Conservation (phyloP, 1,140 invertebrate genomes). For the Sitodiplosis mosellana region DNA sequence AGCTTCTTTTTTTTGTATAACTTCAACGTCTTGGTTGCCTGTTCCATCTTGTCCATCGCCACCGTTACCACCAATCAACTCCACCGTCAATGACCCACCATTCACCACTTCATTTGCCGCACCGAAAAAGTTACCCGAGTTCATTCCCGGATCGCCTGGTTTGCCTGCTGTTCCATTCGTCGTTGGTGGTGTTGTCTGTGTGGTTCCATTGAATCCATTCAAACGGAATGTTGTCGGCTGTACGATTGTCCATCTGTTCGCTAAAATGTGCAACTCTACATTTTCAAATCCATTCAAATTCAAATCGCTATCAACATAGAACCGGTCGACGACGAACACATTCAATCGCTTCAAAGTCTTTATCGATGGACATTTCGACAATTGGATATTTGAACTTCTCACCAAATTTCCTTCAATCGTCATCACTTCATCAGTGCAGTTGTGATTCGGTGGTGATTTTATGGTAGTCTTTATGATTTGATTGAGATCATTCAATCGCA, state of each 20-base stretch:
- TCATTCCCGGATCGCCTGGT: not conserved
- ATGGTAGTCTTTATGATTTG: not conserved
- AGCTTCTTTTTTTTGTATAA: not conserved
- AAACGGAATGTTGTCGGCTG: not conserved
- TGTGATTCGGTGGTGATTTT: not conserved
- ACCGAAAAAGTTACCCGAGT: not conserved
- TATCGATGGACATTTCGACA: no score
- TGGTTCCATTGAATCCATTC: not conserved
- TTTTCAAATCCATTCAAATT: not conserved
- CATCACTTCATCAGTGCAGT: not conserved
- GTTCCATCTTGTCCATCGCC: not conserved
- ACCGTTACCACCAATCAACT: not conserved
- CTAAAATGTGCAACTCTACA: not conserved
- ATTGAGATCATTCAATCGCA: not conserved
- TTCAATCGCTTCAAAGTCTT: not conserved
- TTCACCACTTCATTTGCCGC: not conserved
- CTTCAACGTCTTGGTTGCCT: not conserved
- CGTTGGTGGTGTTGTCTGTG: not conserved
- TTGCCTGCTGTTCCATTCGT: not conserved
- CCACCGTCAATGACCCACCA: not conserved
- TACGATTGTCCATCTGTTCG: not conserved
- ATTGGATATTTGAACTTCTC: not conserved
- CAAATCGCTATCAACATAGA: not conserved
- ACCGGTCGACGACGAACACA: not conserved
- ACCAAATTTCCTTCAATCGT: not conserved